Conservation (phyloP, 1,140 invertebrate genomes). For the Pectinophora gossypiella region DNA sequence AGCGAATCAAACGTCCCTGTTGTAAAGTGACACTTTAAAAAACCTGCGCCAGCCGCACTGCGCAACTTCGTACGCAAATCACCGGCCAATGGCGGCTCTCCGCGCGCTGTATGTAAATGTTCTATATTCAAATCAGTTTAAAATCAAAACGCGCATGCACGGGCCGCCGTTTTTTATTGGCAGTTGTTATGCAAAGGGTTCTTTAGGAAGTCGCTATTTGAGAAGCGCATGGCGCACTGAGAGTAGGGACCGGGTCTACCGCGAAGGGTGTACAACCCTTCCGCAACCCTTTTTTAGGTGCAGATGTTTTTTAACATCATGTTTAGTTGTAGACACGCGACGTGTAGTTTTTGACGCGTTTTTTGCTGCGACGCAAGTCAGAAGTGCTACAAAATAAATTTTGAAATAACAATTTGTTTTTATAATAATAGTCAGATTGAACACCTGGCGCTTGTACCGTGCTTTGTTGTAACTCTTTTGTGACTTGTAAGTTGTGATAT, state of each 20-base stretch:
- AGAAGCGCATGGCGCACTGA: slow-evolving; percentile 17
- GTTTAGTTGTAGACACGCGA: slow-evolving; percentile 40
- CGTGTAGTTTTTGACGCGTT: slow-evolving; percentile 30
- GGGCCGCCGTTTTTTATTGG: slow-evolving; percentile 57
- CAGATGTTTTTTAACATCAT: slow-evolving; percentile 53
- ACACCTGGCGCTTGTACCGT: neutral
- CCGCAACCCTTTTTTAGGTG: slow-evolving; percentile 53
- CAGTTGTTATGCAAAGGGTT: slow-evolving; percentile 42
- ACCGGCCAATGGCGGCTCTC: slow-evolving; percentile 42
- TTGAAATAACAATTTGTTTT: slow-evolving; percentile 6
- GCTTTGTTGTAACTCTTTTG: neutral
- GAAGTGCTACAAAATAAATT: neutral
- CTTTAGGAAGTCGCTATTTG: slow-evolving; percentile 19
- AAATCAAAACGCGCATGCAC: slow-evolving; percentile 69
- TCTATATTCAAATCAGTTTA: slow-evolving; percentile 71
- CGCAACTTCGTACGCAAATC: slow-evolving; percentile 49
- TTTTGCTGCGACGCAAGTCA: slow-evolving; percentile 20
- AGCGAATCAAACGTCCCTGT: slow-evolving; percentile 48
- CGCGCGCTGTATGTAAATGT: slow-evolving; percentile 53
- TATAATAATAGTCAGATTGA: neutral
- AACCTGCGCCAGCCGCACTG: slow-evolving; percentile 27
- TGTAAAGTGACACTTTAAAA: slow-evolving; percentile 42
- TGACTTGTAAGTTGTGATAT: neutral
- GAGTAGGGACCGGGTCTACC: slow-evolving; percentile 19
- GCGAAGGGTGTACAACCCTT: slow-evolving; percentile 46